Evolutionary conservation across 2,113 vertebrate genomes (phyloP), one percentile per base, ranked within the genome.

Genomic region (Epinephelus cyanopodus): DNA sequence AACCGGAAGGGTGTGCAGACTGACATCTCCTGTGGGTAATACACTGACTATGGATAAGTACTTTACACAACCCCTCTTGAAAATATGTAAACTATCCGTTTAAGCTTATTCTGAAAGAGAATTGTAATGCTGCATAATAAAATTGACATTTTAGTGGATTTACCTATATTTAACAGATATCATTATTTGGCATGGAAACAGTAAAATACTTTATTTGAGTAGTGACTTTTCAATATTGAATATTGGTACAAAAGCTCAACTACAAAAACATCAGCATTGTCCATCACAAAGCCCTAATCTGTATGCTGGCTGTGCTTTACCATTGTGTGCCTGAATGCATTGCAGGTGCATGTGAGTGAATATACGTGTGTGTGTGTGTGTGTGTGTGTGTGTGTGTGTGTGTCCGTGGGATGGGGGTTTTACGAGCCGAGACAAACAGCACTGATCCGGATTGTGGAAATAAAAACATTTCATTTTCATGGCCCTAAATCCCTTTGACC

Each of bases 391-490:
- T 52, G 25, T 63, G 77, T 29, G 70, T 39, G 66, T 19, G 33
- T 58, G 45, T 61, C 6, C 0, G 19, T 47, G 53, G 48, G n/a
- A 42, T n/a, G 37, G 37, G 11, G 50, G 50, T 21, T 63, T 81
- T 89, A 70, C 69, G 79, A 74, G 65, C 53, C 0, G 10, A 81
- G 45, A 85, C 73, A 85, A 82, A 78, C 76, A 83, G 37, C 70
- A 37, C 68, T 88, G 78, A 90, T 91, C 85, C 63, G 56, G 64
- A 80, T 77, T 83, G 83, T 82, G 73, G 62, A 69, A 87, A 87
- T 86, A 89, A 90, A 90, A 93, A 82, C 88, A 83, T 83, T 87
- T 82, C 64, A 86, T 91, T 88, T 91, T 89, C 77, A 85, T 64
- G 86, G 74, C 81, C 79, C 67, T 67, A 72, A 85, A 90, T 90